Evolutionary conservation across 2,888 invertebrate species (phyloP).

Genomic region (Digitonthophagus gazella): DNA sequence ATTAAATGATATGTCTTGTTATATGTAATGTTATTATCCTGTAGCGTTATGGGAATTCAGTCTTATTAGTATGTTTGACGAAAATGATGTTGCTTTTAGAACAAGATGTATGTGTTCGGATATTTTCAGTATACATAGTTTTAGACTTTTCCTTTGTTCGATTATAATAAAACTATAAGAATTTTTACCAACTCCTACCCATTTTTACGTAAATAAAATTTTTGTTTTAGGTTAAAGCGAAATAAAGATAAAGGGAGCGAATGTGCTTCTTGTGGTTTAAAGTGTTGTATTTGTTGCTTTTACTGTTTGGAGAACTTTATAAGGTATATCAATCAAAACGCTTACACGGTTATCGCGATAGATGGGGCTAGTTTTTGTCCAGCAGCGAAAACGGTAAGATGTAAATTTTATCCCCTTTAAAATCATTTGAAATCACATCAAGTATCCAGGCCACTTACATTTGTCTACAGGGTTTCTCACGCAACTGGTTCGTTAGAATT

Average conservation of each 20-base stretch:
- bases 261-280: constrained; percentile 71
- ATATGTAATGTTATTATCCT: too few relatives aligned
- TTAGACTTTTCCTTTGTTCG: constrained; percentile 7
- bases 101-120: too few relatives aligned
- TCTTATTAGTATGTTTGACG: too few relatives aligned
- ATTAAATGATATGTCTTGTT: too few relatives aligned
- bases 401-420: background rate
- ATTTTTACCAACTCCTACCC: background rate
- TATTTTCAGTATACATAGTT: too few relatives aligned
- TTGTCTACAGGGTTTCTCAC: too few relatives aligned
- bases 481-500: too few relatives aligned
- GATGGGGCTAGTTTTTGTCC: constrained; percentile 89
- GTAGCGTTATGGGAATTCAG: too few relatives aligned
- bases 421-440: too few relatives aligned
- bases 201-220: constrained; percentile 1
- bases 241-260: constrained; percentile 71
- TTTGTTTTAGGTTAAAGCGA: constrained; percentile 59
- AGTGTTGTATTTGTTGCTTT: constrained; percentile 86
- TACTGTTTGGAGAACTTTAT: constrained; percentile 90
- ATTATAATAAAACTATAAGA: background rate
- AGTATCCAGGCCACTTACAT: too few relatives aligned
- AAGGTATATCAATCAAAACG: constrained; percentile 89
- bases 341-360: constrained; percentile 91
- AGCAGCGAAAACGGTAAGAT: constrained; percentile 78
- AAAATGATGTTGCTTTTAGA: too few relatives aligned